Conservation (phyloP, 2,113 vertebrate genomes). For the Sinosuthora webbiana region DNA sequence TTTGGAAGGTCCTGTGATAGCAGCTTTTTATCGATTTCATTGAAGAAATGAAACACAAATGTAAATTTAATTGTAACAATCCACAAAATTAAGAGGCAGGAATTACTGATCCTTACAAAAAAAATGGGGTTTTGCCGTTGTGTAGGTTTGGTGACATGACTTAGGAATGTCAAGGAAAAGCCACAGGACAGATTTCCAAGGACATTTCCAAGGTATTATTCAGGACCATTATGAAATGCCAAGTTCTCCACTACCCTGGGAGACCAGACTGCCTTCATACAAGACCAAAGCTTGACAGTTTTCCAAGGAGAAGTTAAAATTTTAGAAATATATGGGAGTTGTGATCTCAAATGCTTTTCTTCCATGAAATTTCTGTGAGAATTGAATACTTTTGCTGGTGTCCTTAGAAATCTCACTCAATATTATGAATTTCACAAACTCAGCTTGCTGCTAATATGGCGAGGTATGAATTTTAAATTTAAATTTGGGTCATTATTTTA, state of each 20-base stretch:
- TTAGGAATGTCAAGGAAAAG: not conserved
- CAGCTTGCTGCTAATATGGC: not conserved
- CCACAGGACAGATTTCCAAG: not conserved
- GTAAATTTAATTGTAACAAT: not conserved
- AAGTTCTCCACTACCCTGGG: not conserved
- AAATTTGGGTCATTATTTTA: not conserved
- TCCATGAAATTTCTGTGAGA: not conserved
- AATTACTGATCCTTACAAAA: not conserved
- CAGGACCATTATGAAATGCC: not conserved
- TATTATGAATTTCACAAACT: not conserved
- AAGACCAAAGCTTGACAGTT: not conserved
- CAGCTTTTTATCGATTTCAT: not conserved
- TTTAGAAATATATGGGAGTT: not conserved
- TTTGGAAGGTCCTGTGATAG: not conserved
- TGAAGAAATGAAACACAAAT: not conserved
- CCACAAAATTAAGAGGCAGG: not conserved
- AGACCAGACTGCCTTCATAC: not conserved
- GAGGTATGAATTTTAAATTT: not conserved
- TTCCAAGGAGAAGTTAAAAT: not conserved
- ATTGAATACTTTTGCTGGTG: not conserved
- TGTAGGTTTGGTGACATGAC: not conserved
- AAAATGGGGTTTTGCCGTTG: rapidly evolving
- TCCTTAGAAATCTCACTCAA: not conserved
- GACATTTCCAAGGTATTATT: not conserved
- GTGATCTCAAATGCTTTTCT: not conserved